These are phyloP conservation scores for Drosophila hydei DNA, from an alignment of 1,140 invertebrate species.

Conservation along the genomic window DNA sequence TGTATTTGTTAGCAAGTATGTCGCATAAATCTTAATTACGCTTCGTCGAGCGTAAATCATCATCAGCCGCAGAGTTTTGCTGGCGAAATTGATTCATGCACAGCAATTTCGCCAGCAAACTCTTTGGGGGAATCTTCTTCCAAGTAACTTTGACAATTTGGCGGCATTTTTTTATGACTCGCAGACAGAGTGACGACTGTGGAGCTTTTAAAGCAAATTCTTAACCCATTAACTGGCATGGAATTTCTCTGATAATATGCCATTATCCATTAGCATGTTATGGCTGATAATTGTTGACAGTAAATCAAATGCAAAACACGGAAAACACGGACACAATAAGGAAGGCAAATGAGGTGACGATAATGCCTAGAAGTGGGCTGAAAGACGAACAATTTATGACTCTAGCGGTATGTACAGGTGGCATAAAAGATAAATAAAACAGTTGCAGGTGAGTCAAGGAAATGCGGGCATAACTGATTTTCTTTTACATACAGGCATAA, in stretches of 20 bases:
- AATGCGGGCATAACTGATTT: not conserved
- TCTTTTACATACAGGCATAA: not conserved
- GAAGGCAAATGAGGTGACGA: conserved; percentile 34
- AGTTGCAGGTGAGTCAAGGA: not conserved
- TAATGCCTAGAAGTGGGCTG: conserved; percentile 15
- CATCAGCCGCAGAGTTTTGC: conserved; percentile 57
- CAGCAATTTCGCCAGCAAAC: conserved; percentile 39
- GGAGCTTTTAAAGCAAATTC: conserved; percentile 4
- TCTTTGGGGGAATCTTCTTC: conserved; percentile 26
- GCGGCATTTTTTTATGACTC: conserved; percentile 65
- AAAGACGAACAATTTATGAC: not conserved
- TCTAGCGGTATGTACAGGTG: not conserved
- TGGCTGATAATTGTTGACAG: conserved; percentile 42
- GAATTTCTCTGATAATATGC: conserved; percentile 22
- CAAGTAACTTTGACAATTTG: conserved; percentile 63
- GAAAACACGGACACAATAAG: conserved; percentile 36
- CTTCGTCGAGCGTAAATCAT: conserved; percentile 79
- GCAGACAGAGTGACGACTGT: conserved; percentile 54
- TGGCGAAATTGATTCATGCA: conserved; percentile 66
- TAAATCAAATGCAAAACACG: conserved; percentile 39
- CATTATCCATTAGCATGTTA: conserved; percentile 34
- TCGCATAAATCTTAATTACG: conserved; percentile 80
- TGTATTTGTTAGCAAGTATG: conserved; percentile 55
- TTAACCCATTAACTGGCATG: conserved; percentile 23
- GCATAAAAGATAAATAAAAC: not conserved